Percentiles rank a stretch among this genome's conserved stretches.
phyloP scores from a whole-genome alignment of 2,888 invertebrate genomes.

The Danaus chrysippus region DNA sequence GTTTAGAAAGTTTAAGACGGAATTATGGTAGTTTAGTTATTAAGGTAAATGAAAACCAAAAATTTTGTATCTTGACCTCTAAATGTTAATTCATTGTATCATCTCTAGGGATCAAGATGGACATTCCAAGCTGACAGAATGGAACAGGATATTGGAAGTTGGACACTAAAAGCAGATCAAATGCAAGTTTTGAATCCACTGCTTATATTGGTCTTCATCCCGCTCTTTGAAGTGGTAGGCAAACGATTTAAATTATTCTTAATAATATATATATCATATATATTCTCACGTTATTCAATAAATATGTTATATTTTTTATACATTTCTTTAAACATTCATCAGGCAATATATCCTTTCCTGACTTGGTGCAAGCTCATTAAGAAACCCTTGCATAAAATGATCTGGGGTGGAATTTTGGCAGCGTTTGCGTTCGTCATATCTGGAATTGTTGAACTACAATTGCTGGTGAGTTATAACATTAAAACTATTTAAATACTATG shows the following conservation, averaged over 20 bases:
- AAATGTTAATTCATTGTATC: conserved; percentile 1
- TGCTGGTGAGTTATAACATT: conserved; percentile 78
- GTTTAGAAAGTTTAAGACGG: too few species aligned
- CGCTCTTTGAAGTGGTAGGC: conserved; percentile 85
- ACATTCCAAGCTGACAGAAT: conserved; percentile 94
- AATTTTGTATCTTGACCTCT: not conserved
- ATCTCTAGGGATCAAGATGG: conserved; percentile 91
- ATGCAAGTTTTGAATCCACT: conserved; percentile 96
- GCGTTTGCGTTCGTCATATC: conserved; percentile 92
- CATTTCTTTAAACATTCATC: not conserved
- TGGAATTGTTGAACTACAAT: conserved; percentile 87
- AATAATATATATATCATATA: too few species aligned
- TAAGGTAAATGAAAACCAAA: not conserved
- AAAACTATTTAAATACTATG: not conserved
- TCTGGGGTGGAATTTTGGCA: conserved; percentile 91
- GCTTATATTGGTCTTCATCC: conserved; percentile 90
- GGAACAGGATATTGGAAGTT: conserved; percentile 88
- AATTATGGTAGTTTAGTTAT: too few species aligned
- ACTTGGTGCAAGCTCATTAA: conserved; percentile 82
- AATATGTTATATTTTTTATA: not conserved
- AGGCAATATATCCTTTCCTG: conserved; percentile 88
- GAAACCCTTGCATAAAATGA: conserved; percentile 92
- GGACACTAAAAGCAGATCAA: conserved; percentile 93
- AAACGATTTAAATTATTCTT: conserved; percentile 9
- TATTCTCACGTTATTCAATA: conserved; percentile 3